These are phyloP conservation scores for Chalcis sispes DNA, from an alignment of 2,888 invertebrate genomes.

Conservation along the genomic window DNA sequence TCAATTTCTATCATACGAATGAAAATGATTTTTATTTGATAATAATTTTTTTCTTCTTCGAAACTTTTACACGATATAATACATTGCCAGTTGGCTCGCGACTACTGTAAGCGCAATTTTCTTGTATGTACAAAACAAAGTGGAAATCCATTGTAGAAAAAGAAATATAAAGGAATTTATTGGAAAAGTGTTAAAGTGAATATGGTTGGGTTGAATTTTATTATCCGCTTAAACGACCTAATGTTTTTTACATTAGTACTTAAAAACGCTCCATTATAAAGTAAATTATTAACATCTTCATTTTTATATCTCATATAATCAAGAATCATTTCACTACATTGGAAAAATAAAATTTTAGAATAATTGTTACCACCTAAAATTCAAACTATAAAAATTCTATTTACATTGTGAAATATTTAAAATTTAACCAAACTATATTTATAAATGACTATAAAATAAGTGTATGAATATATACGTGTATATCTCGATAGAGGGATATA, in stretches of 20 bases:
- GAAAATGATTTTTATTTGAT: constrained; percentile 1
- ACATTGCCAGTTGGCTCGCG: constrained; percentile 15
- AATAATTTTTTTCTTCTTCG: neutral
- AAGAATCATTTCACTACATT: too few species aligned
- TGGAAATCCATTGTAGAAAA: neutral
- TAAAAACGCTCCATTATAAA: too few species aligned
- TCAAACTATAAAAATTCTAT: too few species aligned
- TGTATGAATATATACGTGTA: neutral
- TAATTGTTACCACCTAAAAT: too few species aligned
- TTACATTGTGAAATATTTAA: too few species aligned
- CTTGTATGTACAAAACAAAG: neutral
- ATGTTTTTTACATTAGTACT: too few species aligned
- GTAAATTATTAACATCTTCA: too few species aligned
- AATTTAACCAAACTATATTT: constrained; percentile 38
- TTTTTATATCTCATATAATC: too few species aligned
- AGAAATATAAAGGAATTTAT: neutral
- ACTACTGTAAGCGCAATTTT: constrained; percentile 11
- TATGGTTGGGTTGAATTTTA: constrained; percentile 27
- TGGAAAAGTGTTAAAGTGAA: constrained; percentile 5
- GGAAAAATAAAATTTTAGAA: too few species aligned
- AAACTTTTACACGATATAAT: constrained; percentile 23
- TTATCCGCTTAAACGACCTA: too few species aligned
- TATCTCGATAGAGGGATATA: neutral
- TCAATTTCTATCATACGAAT: too few species aligned
- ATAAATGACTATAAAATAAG: neutral